These are phyloP conservation scores for Rhabditophanes sp. DNA, from an alignment of 2,888 invertebrate species.

Conservation along the genomic window DNA sequence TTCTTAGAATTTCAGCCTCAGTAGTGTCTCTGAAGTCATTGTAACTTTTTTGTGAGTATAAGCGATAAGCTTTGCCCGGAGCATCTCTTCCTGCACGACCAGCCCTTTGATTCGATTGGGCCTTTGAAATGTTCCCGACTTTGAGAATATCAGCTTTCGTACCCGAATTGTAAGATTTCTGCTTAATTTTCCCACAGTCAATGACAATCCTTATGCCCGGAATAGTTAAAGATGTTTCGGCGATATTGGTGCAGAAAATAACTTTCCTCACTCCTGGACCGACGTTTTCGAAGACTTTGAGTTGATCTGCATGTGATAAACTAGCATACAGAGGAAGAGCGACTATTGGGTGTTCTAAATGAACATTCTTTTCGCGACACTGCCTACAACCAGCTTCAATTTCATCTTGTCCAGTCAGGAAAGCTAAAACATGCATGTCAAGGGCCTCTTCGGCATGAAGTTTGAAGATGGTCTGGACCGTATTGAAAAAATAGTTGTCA, in stretches of 20 bases:
- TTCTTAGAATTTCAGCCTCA: slow-evolving; percentile 67
- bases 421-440: slow-evolving; percentile 44
- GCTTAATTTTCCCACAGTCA: slow-evolving; percentile 43
- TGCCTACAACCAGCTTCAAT: slow-evolving; percentile 54
- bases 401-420: slow-evolving; percentile 78
- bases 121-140: slow-evolving; percentile 65
- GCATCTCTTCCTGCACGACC: slow-evolving; percentile 68
- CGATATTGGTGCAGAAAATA: slow-evolving; percentile 82
- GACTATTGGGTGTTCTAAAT: slow-evolving; percentile 48
- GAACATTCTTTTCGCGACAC: slow-evolving; percentile 46
- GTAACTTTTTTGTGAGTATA: slow-evolving; percentile 66
- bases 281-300: slow-evolving; percentile 9
- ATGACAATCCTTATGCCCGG: slow-evolving; percentile 66
- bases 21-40: slow-evolving; percentile 57
- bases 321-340: slow-evolving; percentile 24
- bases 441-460: slow-evolving; percentile 44
- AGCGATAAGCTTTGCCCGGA: slow-evolving; percentile 44
- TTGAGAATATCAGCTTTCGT: slow-evolving; percentile 57
- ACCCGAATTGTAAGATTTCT: slow-evolving; percentile 23
- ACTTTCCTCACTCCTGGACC: slow-evolving; percentile 53
- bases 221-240: slow-evolving; percentile 92
- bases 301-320: slow-evolving; percentile 14
- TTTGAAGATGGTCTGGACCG: too few species aligned
- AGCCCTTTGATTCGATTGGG: slow-evolving; percentile 75
- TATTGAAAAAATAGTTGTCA: slow-evolving; percentile 47